Conservation (phyloP, 2,888 invertebrate genomes). For the Orthosia incerta region DNA sequence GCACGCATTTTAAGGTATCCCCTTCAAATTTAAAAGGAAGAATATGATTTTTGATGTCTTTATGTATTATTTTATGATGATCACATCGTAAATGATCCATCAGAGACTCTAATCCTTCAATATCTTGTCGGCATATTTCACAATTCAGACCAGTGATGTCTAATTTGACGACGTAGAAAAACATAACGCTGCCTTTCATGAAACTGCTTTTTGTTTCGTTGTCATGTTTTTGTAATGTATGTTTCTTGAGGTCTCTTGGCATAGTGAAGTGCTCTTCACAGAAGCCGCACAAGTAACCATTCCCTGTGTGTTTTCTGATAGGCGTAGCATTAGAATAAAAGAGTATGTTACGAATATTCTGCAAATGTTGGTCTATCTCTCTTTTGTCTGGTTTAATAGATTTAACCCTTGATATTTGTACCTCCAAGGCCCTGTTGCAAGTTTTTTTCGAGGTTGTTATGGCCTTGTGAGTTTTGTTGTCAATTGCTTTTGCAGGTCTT, state of each 20-base stretch:
- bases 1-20: slow-evolving; percentile 44
- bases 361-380: slow-evolving; percentile 57
- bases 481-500: slow-evolving; percentile 30
- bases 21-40: slow-evolving; percentile 63
- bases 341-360: slow-evolving; percentile 75
- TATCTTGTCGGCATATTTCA: slow-evolving; percentile 36
- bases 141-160: slow-evolving; percentile 63
- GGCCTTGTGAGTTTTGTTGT: slow-evolving; percentile 33
- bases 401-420: slow-evolving; percentile 17
- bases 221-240: slow-evolving; percentile 72
- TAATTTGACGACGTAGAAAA: slow-evolving; percentile 57
- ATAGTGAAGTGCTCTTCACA: slow-evolving; percentile 70
- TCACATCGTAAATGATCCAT: slow-evolving; percentile 41
- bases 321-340: slow-evolving; percentile 80
- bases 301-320: slow-evolving; percentile 71
- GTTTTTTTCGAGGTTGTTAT: slow-evolving; percentile 39
- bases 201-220: slow-evolving; percentile 66
- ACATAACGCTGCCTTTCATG: slow-evolving; percentile 68
- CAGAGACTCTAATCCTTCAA: slow-evolving; percentile 45
- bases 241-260: slow-evolving; percentile 76
- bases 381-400: slow-evolving; percentile 6
- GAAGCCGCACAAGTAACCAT: slow-evolving; percentile 77
- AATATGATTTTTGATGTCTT: slow-evolving; percentile 60
- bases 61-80: slow-evolving; percentile 48
- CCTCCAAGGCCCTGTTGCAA: not conserved